These are phyloP conservation scores for Griposia aprilina DNA, from an alignment of 2,888 invertebrate genomes.

Conservation along the genomic window DNA sequence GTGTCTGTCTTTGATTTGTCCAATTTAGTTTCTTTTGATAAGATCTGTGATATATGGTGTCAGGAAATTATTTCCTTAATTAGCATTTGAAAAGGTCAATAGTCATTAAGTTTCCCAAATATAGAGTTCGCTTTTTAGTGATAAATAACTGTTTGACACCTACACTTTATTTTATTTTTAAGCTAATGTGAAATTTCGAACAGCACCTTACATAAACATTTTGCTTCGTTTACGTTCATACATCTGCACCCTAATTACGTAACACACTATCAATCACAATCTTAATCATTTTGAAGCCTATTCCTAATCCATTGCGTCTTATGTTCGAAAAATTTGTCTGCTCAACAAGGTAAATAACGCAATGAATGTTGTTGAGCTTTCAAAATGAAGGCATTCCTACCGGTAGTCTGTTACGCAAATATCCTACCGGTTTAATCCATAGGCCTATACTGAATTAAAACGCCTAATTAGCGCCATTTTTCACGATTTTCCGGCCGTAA, in stretches of 20 bases:
- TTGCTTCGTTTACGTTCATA: too few species aligned
- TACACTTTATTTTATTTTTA: constrained; percentile 30
- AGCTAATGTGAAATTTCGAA: constrained; percentile 3
- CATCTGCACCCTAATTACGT: too few species aligned
- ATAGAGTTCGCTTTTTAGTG: constrained; percentile 31
- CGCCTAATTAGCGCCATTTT: constrained; percentile 9
- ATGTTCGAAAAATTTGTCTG: too few species aligned
- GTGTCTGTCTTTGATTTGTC: constrained; percentile 13
- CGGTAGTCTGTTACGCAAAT: too few species aligned
- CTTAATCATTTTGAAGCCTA: too few species aligned
- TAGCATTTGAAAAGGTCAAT: constrained; percentile 50
- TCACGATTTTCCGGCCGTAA: constrained; percentile 35
- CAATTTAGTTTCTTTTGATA: constrained; percentile 33
- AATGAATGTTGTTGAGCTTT: too few species aligned
- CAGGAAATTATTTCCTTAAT: constrained; percentile 43
- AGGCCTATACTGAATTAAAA: constrained; percentile 25
- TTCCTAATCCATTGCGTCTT: too few species aligned
- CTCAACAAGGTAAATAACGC: too few species aligned
- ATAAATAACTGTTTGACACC: constrained; percentile 26
- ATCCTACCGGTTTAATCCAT: constrained; percentile 5
- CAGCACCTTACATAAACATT: too few species aligned
- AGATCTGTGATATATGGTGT: constrained; percentile 42
- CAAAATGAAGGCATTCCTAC: too few species aligned
- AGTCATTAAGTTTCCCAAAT: constrained; percentile 40
- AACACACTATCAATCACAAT: too few species aligned